phyloP scores from a whole-genome alignment of 1,140 invertebrate genomes.

The Drosophila sulfurigaster region DNA sequence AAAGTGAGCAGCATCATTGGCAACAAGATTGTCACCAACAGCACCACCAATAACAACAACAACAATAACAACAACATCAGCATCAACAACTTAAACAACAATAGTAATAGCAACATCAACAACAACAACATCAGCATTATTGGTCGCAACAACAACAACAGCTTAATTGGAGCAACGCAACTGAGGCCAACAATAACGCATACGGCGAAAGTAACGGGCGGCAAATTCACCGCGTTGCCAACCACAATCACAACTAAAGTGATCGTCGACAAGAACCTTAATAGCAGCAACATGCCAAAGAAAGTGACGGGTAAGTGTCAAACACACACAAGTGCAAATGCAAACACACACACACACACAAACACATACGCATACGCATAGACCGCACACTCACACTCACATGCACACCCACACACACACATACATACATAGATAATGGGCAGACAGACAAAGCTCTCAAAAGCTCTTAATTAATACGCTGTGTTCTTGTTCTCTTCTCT shows the following conservation, averaged over 20 bases:
- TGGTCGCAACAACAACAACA: not conserved
- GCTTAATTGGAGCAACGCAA: constrained; percentile 11
- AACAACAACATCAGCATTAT: constrained; percentile 2
- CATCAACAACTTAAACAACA: not conserved
- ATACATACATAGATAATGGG: not conserved
- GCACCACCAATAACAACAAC: not conserved
- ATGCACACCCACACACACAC: not conserved
- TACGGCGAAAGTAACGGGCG: constrained; percentile 33
- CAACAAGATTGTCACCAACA: constrained; percentile 6
- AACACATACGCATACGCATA: constrained; percentile 2
- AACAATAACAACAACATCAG: constrained; percentile 4
- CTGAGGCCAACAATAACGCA: constrained; percentile 39
- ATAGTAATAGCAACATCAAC: constrained; percentile 6
- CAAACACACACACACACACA: constrained; percentile 22
- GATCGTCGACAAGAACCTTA: constrained; percentile 56
- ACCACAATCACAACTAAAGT: constrained; percentile 59
- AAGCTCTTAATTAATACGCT: constrained; percentile 33
- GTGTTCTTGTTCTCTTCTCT: constrained; percentile 45
- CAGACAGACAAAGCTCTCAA: constrained; percentile 11
- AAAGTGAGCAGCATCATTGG: constrained; percentile 11
- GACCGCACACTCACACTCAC: constrained; percentile 3
- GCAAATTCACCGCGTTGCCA: constrained; percentile 45
- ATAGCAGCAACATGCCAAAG: constrained; percentile 75
- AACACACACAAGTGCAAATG: not conserved
- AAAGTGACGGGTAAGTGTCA: constrained; percentile 70